Base-by-base conservation (phyloP, 2,888 invertebrate species). In the Yponomeuta sedellus region DNA sequence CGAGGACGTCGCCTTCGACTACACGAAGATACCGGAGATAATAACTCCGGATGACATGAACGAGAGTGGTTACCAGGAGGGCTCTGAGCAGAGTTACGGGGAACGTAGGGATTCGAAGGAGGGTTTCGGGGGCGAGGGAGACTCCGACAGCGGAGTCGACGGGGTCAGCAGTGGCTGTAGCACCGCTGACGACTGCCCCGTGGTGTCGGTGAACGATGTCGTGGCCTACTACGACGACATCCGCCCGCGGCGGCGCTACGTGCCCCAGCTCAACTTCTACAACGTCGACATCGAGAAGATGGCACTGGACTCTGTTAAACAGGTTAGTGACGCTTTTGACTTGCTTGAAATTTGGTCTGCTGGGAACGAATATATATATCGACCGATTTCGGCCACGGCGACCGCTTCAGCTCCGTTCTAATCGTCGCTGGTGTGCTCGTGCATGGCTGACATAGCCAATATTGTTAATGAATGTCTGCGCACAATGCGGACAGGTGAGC, bases 101-200 rank as follows among this genome's bases (percentile, higher is more conserved):
- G 90, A 90, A 28, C 74, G 90, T 70, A 76, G 90, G 70, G 89
- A 89, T 70, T 88, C 88, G 4, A 89, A 89, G 73, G 89, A 88
- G 70, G 88, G 88, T 1, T 88, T 86, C 67, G 84, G 88, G 4
- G 87, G 88, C 19, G 89, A 90, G 67, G 86, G 86, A 16, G 91
- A 90, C 70, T 88, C 88, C 63, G 93, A 93, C 73, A 88, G 91
- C 71, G 92, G 92, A 63, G 93, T 93, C 74, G 92, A 92, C 67
- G 93, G 93, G 66, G 91, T 92, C 67, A 92, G 92, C 80, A 90
- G 90, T 72, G 92, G 93, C 10, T 93, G 93, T 73, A 92, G 92
- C 74, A 85, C 92, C 57, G 92, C 86, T 58, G 93, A 93, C 68
- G 91, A 92, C 77, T 92, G 93, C 75, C 91, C 91, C 19, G 92